A percentile compares a stretch with the other conserved stretches of the same genome.
Evolutionary conservation across 2,888 invertebrate genomes (phyloP).

Genomic region (Noctuana brunneofusca): DNA sequence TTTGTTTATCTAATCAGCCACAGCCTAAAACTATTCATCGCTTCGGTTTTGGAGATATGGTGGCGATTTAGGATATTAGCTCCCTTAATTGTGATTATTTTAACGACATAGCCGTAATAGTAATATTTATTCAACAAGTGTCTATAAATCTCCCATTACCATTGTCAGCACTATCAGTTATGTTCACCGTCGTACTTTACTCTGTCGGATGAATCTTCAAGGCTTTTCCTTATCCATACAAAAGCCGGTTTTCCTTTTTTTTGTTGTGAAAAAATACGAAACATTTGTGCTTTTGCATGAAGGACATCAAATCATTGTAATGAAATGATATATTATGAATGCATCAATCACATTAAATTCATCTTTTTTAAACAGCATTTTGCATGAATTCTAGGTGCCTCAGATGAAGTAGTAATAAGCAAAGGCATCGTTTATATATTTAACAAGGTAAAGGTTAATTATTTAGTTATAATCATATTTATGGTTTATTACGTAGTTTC

Average conservation of each 20-base stretch:
- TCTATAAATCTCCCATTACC: background rate
- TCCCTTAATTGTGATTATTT: conserved; percentile 11
- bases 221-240: conserved; percentile 53
- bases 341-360: too few species aligned
- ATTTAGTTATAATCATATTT: too few species aligned
- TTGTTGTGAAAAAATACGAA: conserved; percentile 43
- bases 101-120: background rate
- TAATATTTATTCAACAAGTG: background rate
- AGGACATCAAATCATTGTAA: background rate
- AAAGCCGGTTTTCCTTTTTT: conserved; percentile 44
- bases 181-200: conserved; percentile 34
- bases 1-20: conserved; percentile 30
- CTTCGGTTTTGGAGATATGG: background rate
- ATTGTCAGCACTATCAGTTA: conserved; percentile 10
- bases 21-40: conserved; percentile 7
- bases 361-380: background rate
- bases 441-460: too few species aligned
- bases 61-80: background rate
- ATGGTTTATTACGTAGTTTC: background rate
- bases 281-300: conserved; percentile 34
- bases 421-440: too few species aligned
- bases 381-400: too few species aligned
- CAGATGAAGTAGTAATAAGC: too few species aligned
- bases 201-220: conserved; percentile 48
- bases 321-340: background rate